Base-by-base conservation (phyloP, 2,797 vertebrate species). In the Myotis findleyi region DNA sequence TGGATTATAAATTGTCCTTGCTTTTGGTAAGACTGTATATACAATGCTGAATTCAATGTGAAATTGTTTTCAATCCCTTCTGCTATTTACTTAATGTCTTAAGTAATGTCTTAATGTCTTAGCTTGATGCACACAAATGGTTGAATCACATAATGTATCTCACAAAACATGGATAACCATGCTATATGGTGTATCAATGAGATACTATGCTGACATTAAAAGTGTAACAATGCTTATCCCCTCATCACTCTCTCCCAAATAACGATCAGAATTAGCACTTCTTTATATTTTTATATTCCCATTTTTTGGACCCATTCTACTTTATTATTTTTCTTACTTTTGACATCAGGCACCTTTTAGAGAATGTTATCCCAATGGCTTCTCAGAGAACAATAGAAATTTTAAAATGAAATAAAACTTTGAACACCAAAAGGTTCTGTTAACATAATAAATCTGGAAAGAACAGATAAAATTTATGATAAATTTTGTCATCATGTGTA, bases 281-380 rank as follows among this genome's bases (percentile, higher is more conserved):
- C 68, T 95, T 82, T 86, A 13, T 91, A 47, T 89, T 97, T 93
- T 51, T 88, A 94, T 84, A 38, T 73, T 82, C 16, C 36, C 18
- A 62, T 7, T 36, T 36, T 36, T 89, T 57, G 59, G 13, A 69
- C 2, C 2, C 2, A 38, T 71, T 86, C 38, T 53, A 88, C 14
- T 16, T 44, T 80, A 49, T 86, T 92, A 38, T 36, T 79, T 82
- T 85, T 83, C 16, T 84, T 53, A 66, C 55, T 64, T 81, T 82
- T 72, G 8, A 85, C 14, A 76, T 88, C 14, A 85, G n/a, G 3
- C 17, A 86, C 7, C 49, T 62, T 82, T 55, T 77, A 30, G 38
- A 86, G 49, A 95, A 71, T 77, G 25, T 51, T 47, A 10, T 14
- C 8, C 5, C 33, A 88, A 23, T 51, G 55, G 4, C 68, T 85